Percentiles rank a stretch among this genome's conserved stretches.
Conservation (phyloP, 1,140 invertebrate species). For the Drosophila littoralis region DNA sequence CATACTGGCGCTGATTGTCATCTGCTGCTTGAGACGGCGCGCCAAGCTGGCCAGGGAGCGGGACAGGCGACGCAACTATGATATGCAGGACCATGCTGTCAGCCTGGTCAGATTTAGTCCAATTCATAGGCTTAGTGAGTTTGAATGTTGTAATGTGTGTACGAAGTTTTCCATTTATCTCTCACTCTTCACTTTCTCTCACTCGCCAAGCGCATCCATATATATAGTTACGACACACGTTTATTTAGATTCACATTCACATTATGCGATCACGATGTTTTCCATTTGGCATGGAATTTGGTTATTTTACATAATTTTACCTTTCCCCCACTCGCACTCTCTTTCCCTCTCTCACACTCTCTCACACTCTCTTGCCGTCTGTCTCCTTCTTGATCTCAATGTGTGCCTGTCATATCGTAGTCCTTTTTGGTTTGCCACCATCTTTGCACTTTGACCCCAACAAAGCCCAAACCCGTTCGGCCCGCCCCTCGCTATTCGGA, state of each 20-base stretch:
- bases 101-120: constrained; percentile 91
- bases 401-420: constrained; percentile 11
- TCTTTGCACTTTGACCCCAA: neutral
- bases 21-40: constrained; percentile 92
- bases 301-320: no score
- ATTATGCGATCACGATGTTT: neutral
- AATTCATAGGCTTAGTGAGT: constrained; percentile 89
- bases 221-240: neutral
- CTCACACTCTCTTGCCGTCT: neutral
- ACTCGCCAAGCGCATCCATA: no score
- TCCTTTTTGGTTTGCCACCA: constrained; percentile 2
- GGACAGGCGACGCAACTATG: constrained; percentile 90
- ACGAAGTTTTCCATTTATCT: constrained; percentile 3
- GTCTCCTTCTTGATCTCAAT: neutral
- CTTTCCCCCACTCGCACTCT: neutral
- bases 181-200: neutral
- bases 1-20: constrained; percentile 92
- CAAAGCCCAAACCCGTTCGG: constrained; percentile 13
- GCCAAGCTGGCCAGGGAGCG: constrained; percentile 92
- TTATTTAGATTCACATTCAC: constrained; percentile 1
- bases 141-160: constrained; percentile 77
- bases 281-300: neutral
- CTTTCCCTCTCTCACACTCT: neutral
- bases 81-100: constrained; percentile 91
- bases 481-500: neutral